Base-by-base conservation (phyloP, 2,888 invertebrate genomes). In the Pherbina coryleti region DNA sequence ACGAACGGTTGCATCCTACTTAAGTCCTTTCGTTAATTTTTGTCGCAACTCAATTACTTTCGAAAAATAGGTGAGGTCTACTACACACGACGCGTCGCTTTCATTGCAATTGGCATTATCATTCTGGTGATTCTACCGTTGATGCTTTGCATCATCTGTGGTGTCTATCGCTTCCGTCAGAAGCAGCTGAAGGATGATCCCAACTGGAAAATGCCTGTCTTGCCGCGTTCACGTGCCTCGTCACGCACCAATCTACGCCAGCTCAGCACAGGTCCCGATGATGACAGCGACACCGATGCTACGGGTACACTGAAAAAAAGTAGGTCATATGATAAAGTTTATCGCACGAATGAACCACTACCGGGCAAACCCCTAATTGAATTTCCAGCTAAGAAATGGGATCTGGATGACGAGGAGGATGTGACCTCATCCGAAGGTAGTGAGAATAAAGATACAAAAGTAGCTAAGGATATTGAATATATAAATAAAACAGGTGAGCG, bases 331-430 rank as follows among this genome's bases (percentile, higher is more conserved):
- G 96, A 97, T 86, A 94, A 93, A 89, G 93, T 93, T 73, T 97
- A 97, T 89, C 92, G 94, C 82, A 97, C 97, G 11, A 91, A 96
- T 86, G 97, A 97, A 90, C 97, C 97, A 73, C 90, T 97, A 82
- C 89, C 90, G 79, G 91, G 91, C 75, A 92, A 93, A 85, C 95
- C 96, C 57, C 92, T 93, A 80, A 92, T 93, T 83, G 95, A 95
- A 79, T 96, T 96, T 90, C 95, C 95, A 82, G 94, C 94, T 82
- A 95, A 95, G 89, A 92, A 93, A 79, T 95, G 94, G 93, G 95
- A 95, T 88, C 89, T 95, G 75, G 93, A 93, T 79, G 92, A 93
- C 84, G 93, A 93, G 88, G 93, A 93, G 88, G 93, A 93, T 84
- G 90, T 92, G 73, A 93, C 93, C 72, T 90, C 91, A 80, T 93